These are phyloP conservation scores for Parotocinclus haroldoi DNA, from an alignment of 2,797 vertebrate species.

Conservation along the genomic window DNA sequence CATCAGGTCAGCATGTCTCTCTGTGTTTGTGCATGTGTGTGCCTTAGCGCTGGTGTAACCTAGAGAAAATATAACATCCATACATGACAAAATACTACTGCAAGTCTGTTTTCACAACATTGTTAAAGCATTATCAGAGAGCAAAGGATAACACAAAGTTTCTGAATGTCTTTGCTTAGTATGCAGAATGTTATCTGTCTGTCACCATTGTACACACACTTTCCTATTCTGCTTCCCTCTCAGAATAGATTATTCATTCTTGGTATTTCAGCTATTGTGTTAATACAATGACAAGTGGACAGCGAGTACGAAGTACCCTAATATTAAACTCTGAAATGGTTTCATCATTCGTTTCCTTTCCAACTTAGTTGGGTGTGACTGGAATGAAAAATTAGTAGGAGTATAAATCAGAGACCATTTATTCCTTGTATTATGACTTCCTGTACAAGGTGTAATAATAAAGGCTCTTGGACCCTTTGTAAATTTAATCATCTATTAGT, in stretches of 20 bases:
- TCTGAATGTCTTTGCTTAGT: background rate
- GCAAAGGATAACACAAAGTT: background rate
- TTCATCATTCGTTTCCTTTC: conserved; percentile 5
- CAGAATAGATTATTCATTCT: conserved; percentile 6
- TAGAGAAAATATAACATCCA: background rate
- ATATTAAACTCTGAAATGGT: conserved; percentile 12
- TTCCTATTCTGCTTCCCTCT: background rate
- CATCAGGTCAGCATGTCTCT: conserved; percentile 16
- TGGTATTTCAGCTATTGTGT: conserved; percentile 8
- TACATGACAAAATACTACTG: background rate
- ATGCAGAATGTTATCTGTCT: conserved; percentile 2
- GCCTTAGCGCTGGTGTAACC: too few relatives aligned
- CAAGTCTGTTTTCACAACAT: too few relatives aligned
- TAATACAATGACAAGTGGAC: conserved; percentile 11
- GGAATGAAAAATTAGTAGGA: conserved; percentile 7
- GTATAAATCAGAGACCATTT: conserved; percentile 2
- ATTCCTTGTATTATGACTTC: background rate
- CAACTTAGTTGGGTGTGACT: conserved; percentile 1
- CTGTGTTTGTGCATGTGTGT: conserved; percentile 13
- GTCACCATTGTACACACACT: conserved; percentile 2
- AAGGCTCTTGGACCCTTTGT: too few relatives aligned
- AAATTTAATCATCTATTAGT: conserved; percentile 12
- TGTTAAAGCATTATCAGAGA: background rate
- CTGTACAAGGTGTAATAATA: background rate
- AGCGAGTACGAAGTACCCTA: conserved; percentile 8